These are phyloP conservation scores for Dromaius novaehollandiae DNA, from an alignment of 2,113 vertebrate genomes.

Conservation along the genomic window DNA sequence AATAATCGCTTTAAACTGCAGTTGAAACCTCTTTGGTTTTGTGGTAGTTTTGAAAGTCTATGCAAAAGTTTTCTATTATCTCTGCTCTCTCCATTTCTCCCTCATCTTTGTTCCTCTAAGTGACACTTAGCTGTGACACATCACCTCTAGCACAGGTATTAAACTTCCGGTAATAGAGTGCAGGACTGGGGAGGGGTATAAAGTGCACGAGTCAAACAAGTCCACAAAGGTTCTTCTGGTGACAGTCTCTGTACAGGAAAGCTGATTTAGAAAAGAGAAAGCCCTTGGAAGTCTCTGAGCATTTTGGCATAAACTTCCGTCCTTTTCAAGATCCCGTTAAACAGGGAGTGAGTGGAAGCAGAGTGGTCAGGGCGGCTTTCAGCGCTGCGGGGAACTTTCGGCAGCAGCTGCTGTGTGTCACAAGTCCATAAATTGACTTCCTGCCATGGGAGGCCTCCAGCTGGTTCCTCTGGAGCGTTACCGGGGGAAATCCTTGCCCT, in stretches of 20 bases:
- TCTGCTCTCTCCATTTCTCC: background rate
- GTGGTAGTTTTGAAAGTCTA: background rate
- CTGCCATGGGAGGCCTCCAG: background rate
- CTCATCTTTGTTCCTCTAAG: background rate
- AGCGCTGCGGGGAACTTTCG: background rate
- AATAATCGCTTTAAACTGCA: background rate
- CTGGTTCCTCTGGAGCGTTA: background rate
- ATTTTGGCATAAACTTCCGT: background rate
- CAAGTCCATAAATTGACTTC: constrained; percentile 33
- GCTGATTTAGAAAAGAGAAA: background rate
- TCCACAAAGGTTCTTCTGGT: background rate
- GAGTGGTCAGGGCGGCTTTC: background rate
- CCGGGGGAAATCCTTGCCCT: background rate
- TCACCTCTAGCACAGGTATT: background rate
- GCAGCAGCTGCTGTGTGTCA: constrained; percentile 55
- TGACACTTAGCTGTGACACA: background rate
- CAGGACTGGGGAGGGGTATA: background rate
- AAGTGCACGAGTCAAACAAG: background rate
- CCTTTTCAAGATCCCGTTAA: background rate
- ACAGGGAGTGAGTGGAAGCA: background rate
- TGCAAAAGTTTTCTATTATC: background rate
- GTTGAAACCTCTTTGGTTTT: background rate
- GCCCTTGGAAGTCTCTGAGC: background rate
- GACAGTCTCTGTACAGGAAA: background rate
- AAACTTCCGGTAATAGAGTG: background rate